A percentile compares a stretch with the other conserved stretches of the same genome.
These are phyloP conservation scores for Polydrusus cervinus DNA, from an alignment of 2,888 invertebrate species.

Conservation along the genomic window DNA sequence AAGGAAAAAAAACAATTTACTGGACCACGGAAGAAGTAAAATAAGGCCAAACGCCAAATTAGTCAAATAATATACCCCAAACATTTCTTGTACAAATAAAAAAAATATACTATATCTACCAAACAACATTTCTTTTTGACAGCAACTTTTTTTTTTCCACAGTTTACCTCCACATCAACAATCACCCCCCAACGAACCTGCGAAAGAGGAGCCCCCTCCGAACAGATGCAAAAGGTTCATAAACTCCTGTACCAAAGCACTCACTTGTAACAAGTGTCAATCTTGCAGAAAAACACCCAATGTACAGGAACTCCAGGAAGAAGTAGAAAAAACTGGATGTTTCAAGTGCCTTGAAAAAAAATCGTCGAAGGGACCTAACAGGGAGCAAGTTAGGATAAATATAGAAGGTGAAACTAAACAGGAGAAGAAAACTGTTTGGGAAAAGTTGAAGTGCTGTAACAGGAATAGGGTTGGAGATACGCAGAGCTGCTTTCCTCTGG, in stretches of 20 bases:
- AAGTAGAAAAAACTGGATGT: constrained; percentile 68
- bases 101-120: too few species aligned
- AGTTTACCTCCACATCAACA: constrained; percentile 62
- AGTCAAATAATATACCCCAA: too few species aligned
- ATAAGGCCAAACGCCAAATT: too few species aligned
- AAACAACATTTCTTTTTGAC: too few species aligned
- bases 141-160: constrained; percentile 13
- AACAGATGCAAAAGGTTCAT: constrained; percentile 63
- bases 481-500: constrained; percentile 63
- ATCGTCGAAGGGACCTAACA: constrained; percentile 49
- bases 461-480: constrained; percentile 73
- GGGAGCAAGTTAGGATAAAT: constrained; percentile 59
- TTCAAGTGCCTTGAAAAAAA: constrained; percentile 69
- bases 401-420: constrained; percentile 69
- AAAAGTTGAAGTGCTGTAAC: constrained; percentile 67
- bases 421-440: constrained; percentile 66
- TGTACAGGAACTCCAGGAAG: constrained; percentile 28
- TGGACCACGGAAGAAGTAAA: too few species aligned
- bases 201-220: constrained; percentile 58
- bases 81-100: too few species aligned
- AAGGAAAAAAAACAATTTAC: too few species aligned
- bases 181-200: constrained; percentile 56
- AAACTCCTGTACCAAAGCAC: constrained; percentile 61
- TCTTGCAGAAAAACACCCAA: constrained; percentile 40
- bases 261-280: constrained; percentile 59